phyloP scores from a whole-genome alignment of 23 tunicate species.

The Ascidia mentula region DNA sequence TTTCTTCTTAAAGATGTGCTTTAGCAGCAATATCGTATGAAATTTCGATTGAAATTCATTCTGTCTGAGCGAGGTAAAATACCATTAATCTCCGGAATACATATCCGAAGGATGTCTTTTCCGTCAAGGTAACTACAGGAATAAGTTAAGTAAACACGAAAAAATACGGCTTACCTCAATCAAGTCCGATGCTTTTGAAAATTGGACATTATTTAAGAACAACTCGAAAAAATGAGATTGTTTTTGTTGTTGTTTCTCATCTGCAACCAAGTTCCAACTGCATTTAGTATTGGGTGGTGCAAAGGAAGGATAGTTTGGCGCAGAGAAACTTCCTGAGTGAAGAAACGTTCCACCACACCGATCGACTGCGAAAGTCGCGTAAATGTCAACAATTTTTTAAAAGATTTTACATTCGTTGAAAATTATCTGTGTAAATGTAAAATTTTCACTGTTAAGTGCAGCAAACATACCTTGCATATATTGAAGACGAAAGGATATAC shows the following conservation, averaged over 20 bases:
- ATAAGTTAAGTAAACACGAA: neutral
- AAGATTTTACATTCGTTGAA: neutral
- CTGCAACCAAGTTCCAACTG: neutral
- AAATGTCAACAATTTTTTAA: no score
- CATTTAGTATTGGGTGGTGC: neutral
- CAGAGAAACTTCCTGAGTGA: neutral
- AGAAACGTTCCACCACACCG: neutral
- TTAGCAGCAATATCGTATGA: neutral
- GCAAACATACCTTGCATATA: neutral
- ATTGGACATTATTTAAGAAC: neutral
- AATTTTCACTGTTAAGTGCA: no score
- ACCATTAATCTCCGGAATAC: no score
- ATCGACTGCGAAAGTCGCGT: neutral
- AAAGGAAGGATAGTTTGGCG: neutral
- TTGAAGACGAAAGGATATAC: neutral
- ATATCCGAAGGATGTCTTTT: no score
- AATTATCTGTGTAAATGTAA: neutral
- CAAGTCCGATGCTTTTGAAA: neutral
- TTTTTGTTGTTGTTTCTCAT: neutral
- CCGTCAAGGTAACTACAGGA: no score
- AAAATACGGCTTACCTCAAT: neutral
- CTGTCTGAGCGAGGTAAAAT: no score
- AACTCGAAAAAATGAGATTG: neutral
- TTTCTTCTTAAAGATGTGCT: neutral
- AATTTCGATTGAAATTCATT: no score